phyloP scores from a whole-genome alignment of 2,888 invertebrate species.

The Lasioglossum lativentre region DNA sequence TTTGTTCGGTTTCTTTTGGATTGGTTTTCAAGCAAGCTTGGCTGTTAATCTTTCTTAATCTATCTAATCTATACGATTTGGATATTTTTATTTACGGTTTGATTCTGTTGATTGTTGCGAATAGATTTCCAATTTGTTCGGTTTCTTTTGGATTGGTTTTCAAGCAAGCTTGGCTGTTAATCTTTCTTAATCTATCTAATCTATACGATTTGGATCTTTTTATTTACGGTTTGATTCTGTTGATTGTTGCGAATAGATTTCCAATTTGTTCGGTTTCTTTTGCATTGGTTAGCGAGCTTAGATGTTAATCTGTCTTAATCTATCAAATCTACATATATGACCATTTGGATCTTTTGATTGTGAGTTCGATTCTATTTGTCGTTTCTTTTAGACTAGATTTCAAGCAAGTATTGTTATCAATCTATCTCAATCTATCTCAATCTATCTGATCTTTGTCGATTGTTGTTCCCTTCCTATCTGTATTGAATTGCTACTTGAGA shows the following conservation, averaged over 20 bases:
- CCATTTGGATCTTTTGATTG: background rate
- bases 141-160: background rate
- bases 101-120: background rate
- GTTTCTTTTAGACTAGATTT: background rate
- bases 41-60: background rate
- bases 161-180: background rate
- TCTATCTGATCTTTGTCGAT: no score
- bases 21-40: background rate
- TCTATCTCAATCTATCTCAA: background rate
- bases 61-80: background rate
- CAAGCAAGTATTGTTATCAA: background rate
- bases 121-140: background rate
- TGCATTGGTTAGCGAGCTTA: background rate
- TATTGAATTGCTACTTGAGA: no score
- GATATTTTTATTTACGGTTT: no score
- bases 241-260: background rate
- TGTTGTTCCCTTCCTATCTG: no score
- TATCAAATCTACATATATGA: background rate
- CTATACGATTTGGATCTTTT: background rate
- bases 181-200: background rate
- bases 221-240: background rate
- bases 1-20: background rate
- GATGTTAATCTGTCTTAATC: background rate
- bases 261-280: background rate
- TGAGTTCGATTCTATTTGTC: background rate